Base-by-base conservation (phyloP, 2,113 vertebrate species). In the Myiozetetes cayanensis region DNA sequence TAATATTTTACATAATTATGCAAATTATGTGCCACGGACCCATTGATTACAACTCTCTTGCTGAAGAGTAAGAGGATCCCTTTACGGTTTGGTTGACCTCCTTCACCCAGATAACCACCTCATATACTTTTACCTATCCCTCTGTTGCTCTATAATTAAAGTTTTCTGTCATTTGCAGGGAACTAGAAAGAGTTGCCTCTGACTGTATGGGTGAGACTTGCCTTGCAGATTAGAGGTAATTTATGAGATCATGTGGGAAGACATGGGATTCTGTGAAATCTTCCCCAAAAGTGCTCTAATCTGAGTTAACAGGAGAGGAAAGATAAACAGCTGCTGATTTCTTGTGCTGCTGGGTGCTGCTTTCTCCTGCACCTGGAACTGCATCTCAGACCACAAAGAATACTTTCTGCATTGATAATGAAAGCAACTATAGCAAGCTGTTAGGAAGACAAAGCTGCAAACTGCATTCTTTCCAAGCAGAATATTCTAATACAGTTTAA, bases 21-120 rank as follows among this genome's bases (percentile, higher is more conserved):
- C 7, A 84, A 88, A 39, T 6, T 1, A 3, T 63, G 2, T 58
- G 8, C 46, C 0, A 0, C 20, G 37, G 13, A 25, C n/a, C 74
- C 33, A 39, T 10, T 4, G 2, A 5, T 50, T 71, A n/a, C 9
- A 16, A 22, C 10, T 62, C 25, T 30, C 33, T 53, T 67, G 15
- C 10, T 89, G 43, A 80, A 74, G 30, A 43, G 4, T 31, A 41
- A 75, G 31, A 78, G 46, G 24, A 37, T 15, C 12, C 2, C 5
- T 52, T 75, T 77, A 50, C 24, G 17, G 2, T 77, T 95, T 65
- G 17, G 20, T 74, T 15, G 43, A 23, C 14, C 9, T 50, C 14
- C 30, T 76, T 49, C 35, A 63, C 7, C 12, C 21, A 50, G 8
- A 7, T 58, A 77, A 37, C 47, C 3, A 50, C 28, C 31, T 74